Conservation (phyloP, 2,888 invertebrate species). For the Endotricha flammealis region DNA sequence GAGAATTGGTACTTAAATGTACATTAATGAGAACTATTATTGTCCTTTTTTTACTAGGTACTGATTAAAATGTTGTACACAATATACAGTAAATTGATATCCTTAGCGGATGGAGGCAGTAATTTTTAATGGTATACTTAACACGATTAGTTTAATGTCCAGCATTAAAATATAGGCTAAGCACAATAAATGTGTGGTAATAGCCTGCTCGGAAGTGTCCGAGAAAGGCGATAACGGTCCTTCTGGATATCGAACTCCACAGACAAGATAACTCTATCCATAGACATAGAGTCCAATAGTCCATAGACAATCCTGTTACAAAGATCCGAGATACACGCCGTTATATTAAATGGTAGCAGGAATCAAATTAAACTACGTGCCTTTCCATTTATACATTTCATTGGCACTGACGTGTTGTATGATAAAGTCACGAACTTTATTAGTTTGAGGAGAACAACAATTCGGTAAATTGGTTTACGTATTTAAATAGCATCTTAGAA, state of each 20-base stretch:
- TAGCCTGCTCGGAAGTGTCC: slow-evolving; percentile 48
- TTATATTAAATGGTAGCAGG: slow-evolving; percentile 12
- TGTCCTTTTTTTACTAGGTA: too few species aligned
- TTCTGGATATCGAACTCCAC: slow-evolving; percentile 37
- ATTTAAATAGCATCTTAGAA: too few species aligned
- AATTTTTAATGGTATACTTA: not conserved
- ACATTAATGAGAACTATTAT: too few species aligned
- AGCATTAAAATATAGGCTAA: slow-evolving; percentile 1
- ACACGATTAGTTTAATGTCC: not conserved
- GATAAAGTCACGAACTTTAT: too few species aligned
- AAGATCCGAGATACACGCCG: slow-evolving; percentile 27
- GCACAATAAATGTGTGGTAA: slow-evolving; percentile 15
- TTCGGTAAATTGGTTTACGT: too few species aligned
- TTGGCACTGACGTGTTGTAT: not conserved
- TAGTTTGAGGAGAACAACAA: too few species aligned
- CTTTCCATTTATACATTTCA: slow-evolving; percentile 6
- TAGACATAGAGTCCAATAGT: slow-evolving; percentile 34
- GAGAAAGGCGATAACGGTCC: slow-evolving; percentile 54
- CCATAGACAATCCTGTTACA: slow-evolving; percentile 41
- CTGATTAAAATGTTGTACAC: too few species aligned
- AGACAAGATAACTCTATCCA: too few species aligned
- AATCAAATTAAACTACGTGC: slow-evolving; percentile 9
- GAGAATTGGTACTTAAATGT: too few species aligned
- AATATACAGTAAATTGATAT: too few species aligned
- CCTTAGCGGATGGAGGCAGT: not conserved